phyloP scores from a whole-genome alignment of 2,113 vertebrate species.

The Strigops habroptila region DNA sequence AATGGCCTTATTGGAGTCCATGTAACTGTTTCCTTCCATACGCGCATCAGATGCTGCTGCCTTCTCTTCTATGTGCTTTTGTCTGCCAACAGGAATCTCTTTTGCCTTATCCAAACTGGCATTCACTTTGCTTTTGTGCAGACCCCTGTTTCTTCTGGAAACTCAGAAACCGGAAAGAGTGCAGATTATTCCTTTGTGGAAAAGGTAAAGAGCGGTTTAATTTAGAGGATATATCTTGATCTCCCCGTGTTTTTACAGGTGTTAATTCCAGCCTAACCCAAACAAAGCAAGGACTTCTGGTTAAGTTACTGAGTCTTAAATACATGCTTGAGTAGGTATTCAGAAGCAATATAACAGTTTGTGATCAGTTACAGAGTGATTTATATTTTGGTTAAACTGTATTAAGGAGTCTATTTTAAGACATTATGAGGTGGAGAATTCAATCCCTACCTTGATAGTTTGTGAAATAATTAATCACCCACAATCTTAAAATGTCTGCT shows the following conservation, averaged over 20 bases:
- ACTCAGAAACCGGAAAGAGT: neutral
- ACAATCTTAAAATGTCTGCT: neutral
- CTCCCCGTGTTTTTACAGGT: neutral
- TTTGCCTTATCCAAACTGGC: neutral
- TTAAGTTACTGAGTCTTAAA: neutral
- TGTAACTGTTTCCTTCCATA: neutral
- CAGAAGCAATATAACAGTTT: neutral
- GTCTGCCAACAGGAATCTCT: neutral
- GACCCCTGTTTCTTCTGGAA: conserved; percentile 15
- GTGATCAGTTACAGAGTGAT: neutral
- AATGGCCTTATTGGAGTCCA: neutral
- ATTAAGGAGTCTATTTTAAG: neutral
- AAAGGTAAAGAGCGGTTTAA: neutral
- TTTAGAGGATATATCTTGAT: neutral
- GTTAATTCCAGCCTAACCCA: neutral
- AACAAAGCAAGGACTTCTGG: neutral
- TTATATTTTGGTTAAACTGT: neutral
- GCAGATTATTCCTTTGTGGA: conserved; percentile 13
- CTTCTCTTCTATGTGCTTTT: neutral
- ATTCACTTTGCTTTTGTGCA: conserved; percentile 38
- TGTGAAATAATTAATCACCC: neutral
- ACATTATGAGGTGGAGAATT: neutral
- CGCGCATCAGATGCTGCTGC: neutral
- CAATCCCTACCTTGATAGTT: neutral
- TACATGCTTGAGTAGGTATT: neutral